These are phyloP conservation scores for Diceros bicornis DNA, from an alignment of 2,797 vertebrate genomes.

Conservation along the genomic window DNA sequence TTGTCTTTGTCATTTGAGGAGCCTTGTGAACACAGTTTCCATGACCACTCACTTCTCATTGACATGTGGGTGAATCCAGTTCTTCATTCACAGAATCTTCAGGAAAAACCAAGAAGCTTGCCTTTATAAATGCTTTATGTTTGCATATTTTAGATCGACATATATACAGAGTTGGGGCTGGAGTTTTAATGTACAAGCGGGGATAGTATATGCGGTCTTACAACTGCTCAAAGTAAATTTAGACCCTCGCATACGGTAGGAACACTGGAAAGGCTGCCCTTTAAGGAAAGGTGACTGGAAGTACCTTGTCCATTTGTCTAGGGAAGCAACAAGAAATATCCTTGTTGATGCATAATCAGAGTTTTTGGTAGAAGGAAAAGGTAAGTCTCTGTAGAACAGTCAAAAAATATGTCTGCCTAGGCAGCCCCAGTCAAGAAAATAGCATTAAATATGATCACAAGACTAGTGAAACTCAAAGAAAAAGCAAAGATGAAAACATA, in stretches of 20 bases:
- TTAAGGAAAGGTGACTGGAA: neutral
- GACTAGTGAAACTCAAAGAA: neutral
- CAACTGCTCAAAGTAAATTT: neutral
- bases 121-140: neutral
- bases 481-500: neutral
- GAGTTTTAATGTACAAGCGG: neutral
- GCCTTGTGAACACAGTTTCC: neutral
- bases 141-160: neutral
- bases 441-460: neutral
- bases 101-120: neutral
- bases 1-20: neutral
- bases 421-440: neutral
- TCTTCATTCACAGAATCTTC: neutral
- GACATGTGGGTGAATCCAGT: neutral
- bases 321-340: neutral
- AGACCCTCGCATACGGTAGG: neutral
- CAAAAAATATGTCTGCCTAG: neutral
- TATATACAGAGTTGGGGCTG: neutral
- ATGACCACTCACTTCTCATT: neutral
- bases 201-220: neutral
- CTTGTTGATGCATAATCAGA: neutral
- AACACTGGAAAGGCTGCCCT: neutral
- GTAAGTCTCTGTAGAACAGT: neutral
- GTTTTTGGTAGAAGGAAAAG: neutral
- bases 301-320: too few species aligned